Percentiles rank a stretch among this genome's conserved stretches.
Conservation (phyloP, 2,113 vertebrate species). For the Podarcis raffonei region DNA sequence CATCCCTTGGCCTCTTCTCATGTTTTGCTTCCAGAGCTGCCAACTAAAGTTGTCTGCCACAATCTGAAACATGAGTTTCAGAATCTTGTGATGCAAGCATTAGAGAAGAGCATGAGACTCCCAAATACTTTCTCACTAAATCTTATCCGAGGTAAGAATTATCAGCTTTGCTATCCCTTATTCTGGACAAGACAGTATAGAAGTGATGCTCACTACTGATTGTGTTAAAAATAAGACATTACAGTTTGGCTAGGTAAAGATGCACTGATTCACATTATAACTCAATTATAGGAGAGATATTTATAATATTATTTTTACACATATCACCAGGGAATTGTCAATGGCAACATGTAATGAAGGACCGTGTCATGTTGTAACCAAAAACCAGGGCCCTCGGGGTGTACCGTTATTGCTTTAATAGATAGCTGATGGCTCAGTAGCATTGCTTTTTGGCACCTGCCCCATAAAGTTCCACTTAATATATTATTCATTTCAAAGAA, state of each 20-base stretch:
- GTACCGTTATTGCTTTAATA: conserved; percentile 11
- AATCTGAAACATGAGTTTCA: neutral
- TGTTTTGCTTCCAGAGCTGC: neutral
- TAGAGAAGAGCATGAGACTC: neutral
- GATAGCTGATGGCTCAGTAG: neutral
- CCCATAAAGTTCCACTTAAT: conserved; percentile 2
- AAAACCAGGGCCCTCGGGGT: neutral
- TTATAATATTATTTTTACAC: conserved; percentile 2
- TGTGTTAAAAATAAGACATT: neutral
- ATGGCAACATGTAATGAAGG: neutral
- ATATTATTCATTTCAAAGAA: conserved; percentile 18
- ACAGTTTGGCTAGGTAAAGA: neutral
- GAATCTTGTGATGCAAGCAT: neutral
- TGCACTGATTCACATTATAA: neutral
- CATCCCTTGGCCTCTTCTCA: neutral
- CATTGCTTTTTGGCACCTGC: neutral
- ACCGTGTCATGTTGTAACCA: neutral
- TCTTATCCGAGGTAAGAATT: neutral
- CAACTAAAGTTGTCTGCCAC: neutral
- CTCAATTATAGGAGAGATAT: neutral
- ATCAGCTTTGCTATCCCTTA: neutral
- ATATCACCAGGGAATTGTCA: neutral
- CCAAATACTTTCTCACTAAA: neutral
- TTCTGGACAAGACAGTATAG: neutral
- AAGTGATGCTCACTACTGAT: neutral